Conservation (phyloP, 1,140 invertebrate genomes). For the Tenebrio molitor region DNA sequence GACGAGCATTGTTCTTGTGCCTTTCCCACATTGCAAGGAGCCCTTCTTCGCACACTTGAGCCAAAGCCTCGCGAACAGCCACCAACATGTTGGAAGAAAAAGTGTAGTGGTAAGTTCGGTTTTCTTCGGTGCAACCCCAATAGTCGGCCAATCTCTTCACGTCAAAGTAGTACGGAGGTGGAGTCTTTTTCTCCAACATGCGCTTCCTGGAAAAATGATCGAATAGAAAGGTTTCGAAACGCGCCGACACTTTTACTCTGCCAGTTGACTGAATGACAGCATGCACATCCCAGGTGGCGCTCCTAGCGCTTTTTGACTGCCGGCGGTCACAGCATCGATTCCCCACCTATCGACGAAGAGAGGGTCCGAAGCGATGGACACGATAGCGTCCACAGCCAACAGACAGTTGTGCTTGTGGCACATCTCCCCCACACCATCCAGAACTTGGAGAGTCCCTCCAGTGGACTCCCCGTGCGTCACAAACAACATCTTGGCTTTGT, state of each 20-base stretch:
- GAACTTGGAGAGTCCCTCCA: slow-evolving; percentile 81
- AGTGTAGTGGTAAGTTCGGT: slow-evolving; percentile 32
- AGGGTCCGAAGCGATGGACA: slow-evolving; percentile 67
- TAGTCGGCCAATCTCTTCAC: neutral
- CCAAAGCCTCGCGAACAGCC: slow-evolving; percentile 31
- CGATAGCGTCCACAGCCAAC: slow-evolving; percentile 35
- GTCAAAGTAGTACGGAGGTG: slow-evolving; percentile 33
- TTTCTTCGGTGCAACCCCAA: slow-evolving; percentile 16
- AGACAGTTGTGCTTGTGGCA: slow-evolving; percentile 72
- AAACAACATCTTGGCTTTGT: slow-evolving; percentile 79
- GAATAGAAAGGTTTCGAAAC: too few species aligned
- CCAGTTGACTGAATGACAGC: slow-evolving; percentile 84
- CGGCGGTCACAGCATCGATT: slow-evolving; percentile 85
- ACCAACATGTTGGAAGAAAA: slow-evolving; percentile 16
- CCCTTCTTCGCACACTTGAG: slow-evolving; percentile 42
- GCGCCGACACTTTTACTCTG: too few species aligned
- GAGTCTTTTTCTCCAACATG: slow-evolving; percentile 13
- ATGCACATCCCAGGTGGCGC: slow-evolving; percentile 85
- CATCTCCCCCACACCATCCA: slow-evolving; percentile 80
- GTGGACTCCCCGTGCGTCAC: slow-evolving; percentile 88
- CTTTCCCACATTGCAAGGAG: slow-evolving; percentile 25
- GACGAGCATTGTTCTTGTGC: neutral
- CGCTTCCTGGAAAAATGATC: too few species aligned
- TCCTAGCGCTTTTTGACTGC: slow-evolving; percentile 86
- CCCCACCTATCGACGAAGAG: slow-evolving; percentile 84